Evolutionary conservation across 1,140 invertebrate genomes (phyloP).

Genomic region (Drosophila parabipectinata): DNA sequence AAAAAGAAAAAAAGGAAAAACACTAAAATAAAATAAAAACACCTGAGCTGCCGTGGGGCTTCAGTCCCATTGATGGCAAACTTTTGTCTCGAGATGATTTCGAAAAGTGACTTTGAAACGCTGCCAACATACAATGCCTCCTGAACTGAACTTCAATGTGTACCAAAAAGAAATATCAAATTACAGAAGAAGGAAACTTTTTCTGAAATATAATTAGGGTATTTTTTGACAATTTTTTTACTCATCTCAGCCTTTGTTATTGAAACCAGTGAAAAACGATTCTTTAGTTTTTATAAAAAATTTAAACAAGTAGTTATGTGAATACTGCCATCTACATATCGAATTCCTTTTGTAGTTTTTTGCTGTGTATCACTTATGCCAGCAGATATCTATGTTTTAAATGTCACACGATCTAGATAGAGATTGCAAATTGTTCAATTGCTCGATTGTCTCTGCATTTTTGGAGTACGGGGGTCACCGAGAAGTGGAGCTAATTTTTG

Average conservation of each 20-base stretch:
- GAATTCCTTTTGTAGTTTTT: neutral
- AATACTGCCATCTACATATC: neutral
- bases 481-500: constrained; percentile 69
- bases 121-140: constrained; percentile 31
- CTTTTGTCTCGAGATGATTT: constrained; percentile 63
- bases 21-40: constrained; percentile 39
- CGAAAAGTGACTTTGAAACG: constrained; percentile 45
- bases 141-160: constrained; percentile 48
- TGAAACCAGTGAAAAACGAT: no score
- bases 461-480: constrained; percentile 42
- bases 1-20: constrained; percentile 40
- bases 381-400: constrained; percentile 50
- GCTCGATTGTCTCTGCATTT: constrained; percentile 27
- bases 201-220: no score
- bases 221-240: neutral
- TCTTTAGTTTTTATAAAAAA: neutral
- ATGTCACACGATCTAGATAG: constrained; percentile 67
- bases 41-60: constrained; percentile 43
- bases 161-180: constrained; percentile 6
- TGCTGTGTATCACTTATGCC: constrained; percentile 33
- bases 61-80: constrained; percentile 50
- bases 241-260: neutral
- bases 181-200: neutral
- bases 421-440: constrained; percentile 50
- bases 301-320: no score